Evolutionary conservation across 2,888 invertebrate genomes (phyloP), one percentile per base, ranked within the genome.

Genomic region (Drosophila atripex): DNA sequence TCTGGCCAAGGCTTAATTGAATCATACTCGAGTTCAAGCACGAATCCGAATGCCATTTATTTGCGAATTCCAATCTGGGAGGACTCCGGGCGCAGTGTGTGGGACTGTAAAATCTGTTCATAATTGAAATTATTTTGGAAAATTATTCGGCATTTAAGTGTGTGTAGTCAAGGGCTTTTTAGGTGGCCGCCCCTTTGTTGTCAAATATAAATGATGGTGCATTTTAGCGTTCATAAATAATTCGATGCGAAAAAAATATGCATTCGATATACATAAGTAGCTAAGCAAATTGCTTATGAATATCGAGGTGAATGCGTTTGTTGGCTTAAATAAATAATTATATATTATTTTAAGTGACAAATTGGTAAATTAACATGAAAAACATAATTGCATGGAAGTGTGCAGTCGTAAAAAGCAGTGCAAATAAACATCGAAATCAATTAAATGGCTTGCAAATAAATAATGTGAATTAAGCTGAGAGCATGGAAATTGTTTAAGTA

Each of bases 51-150:
- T 64, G 51, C 47, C 69, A 74, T 41, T 57, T 76, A 69, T 52
- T 58, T 55, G 46, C 55, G 64, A 35, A 35, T 35, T 35, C 56
- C 52, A 47, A 50, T 63, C 8, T 32, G 21, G n/a, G 9, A 9
- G 25, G 38, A 18, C 25, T 43, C 21, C 32, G 30, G 23, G 28
- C 23, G 23, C n/a, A 18, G 18, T 18, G 39, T n/a, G 32, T 16
- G 30, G 14, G 43, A 45, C 32, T 23, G 16, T 46, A 39, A 68
- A 77, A 78, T 71, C 71, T 73, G 65, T 73, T 71, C 85, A 84
- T 85, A 80, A 77, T 82, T 80, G 57, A 77, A 80, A 70, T 71
- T 63, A 71, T 78, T 71, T 77, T 68, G 69, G 46, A 43, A 72
- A 73, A 84, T 82, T 78, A 78, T 75, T 72, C 46, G 59, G 64